Conservation (phyloP, 92 coral and sea anemone genomes). For the Zoanthus sansibaricus region DNA sequence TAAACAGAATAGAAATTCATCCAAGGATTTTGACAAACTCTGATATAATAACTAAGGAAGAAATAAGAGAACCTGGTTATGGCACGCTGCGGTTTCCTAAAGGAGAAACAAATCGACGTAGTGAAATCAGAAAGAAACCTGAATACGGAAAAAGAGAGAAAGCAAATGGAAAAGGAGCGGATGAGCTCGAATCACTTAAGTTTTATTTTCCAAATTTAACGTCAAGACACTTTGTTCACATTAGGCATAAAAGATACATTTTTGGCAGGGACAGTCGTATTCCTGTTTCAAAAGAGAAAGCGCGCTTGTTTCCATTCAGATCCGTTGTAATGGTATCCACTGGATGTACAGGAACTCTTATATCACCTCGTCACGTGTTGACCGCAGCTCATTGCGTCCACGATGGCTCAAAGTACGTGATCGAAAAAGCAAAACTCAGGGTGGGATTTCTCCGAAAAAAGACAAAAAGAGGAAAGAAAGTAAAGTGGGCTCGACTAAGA, state of each 20-base stretch:
- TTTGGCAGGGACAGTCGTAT: conserved; percentile 71
- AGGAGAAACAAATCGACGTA: conserved; percentile 49
- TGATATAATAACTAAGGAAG: neutral
- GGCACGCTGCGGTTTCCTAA: conserved; percentile 78
- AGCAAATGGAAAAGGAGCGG: conserved; percentile 18
- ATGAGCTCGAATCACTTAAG: neutral
- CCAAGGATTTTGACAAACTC: neutral
- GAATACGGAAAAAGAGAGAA: conserved; percentile 11
- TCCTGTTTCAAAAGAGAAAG: conserved; percentile 10
- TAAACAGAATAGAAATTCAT: neutral
- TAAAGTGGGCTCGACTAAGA: conserved; percentile 58
- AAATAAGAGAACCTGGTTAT: conserved; percentile 53
- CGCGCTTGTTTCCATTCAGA: conserved; percentile 62
- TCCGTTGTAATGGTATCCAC: conserved; percentile 75
- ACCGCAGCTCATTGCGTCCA: conserved; percentile 91
- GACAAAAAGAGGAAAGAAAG: conserved; percentile 21
- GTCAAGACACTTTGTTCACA: conserved; percentile 23
- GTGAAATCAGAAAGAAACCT: conserved; percentile 46
- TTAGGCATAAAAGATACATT: conserved; percentile 49
- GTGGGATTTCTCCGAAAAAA: conserved; percentile 68
- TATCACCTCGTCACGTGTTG: conserved; percentile 73
- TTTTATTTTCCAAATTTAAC: neutral
- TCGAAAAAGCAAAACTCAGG: conserved; percentile 50
- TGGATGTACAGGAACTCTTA: conserved; percentile 83
- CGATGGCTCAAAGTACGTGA: conserved; percentile 59